A percentile compares a stretch with the other conserved stretches of the same genome.
Conservation (phyloP, 2,113 vertebrate genomes). For the Rynchops niger region DNA sequence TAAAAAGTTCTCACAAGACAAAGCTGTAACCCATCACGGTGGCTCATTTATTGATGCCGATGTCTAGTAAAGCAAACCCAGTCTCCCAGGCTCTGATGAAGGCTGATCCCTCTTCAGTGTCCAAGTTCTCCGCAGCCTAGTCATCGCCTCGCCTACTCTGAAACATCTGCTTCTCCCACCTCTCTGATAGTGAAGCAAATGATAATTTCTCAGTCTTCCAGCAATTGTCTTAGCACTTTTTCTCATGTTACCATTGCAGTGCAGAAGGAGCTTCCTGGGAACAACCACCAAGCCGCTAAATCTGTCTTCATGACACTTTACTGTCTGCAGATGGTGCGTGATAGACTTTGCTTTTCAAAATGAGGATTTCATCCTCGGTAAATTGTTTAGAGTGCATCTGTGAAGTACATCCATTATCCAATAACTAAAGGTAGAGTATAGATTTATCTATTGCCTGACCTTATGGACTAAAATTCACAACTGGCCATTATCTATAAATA, state of each 20-base stretch:
- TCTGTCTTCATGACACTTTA: slow-evolving; percentile 39
- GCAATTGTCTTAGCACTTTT: slow-evolving; percentile 23
- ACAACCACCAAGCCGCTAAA: slow-evolving; percentile 18
- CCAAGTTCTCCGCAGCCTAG: neutral
- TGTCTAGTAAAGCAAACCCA: neutral
- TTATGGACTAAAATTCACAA: neutral
- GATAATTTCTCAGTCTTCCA: slow-evolving; percentile 35
- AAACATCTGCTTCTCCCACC: slow-evolving; percentile 39
- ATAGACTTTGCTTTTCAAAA: slow-evolving; percentile 23
- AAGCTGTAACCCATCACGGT: neutral
- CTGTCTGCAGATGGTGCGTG: slow-evolving; percentile 50
- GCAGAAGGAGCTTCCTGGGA: slow-evolving; percentile 44
- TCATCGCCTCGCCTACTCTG: neutral
- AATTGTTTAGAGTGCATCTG: slow-evolving; percentile 9
- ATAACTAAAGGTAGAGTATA: neutral
- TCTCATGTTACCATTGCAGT: slow-evolving; percentile 22
- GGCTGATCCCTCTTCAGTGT: neutral
- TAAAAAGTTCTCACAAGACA: neutral
- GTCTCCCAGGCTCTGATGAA: neutral
- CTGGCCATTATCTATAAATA: neutral
- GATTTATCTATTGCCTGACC: neutral
- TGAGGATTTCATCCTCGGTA: neutral
- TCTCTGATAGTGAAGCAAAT: neutral
- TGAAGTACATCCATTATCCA: neutral
- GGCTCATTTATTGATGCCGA: neutral